Percentiles rank a stretch among this genome's conserved stretches.
Conservation (phyloP, 2,888 invertebrate genomes). For the Thereva nobilitata region DNA sequence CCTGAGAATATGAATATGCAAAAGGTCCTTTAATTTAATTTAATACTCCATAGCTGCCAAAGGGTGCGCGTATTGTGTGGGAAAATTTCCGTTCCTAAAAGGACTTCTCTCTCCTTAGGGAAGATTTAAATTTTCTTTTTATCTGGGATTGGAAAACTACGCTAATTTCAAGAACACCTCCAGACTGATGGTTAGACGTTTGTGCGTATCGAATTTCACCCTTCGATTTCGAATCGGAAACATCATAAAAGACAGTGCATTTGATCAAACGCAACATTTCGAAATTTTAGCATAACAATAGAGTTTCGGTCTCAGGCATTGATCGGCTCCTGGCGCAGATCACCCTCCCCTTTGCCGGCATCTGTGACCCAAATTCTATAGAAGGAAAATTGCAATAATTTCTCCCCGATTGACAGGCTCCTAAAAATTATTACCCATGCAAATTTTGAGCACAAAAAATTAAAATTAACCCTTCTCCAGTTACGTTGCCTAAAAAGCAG, state of each 20-base stretch:
- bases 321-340: constrained; percentile 5
- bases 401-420: constrained; percentile 19
- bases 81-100: no score
- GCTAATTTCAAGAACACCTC: background rate
- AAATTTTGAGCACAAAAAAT: constrained; percentile 35
- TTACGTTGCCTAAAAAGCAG: constrained; percentile 7
- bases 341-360: constrained; percentile 21
- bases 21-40: no score
- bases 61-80: no score
- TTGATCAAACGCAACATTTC: background rate
- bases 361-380: constrained; percentile 32
- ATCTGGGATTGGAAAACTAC: no score
- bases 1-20: no score
- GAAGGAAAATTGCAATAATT: constrained; percentile 23
- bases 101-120: no score
- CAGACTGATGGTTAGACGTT: no score
- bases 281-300: background rate
- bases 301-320: background rate
- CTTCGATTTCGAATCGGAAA: constrained; percentile 13
- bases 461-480: constrained; percentile 36
- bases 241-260: constrained; percentile 13
- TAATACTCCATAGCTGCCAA: no score
- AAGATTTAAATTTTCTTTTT: no score
- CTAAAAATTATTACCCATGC: constrained; percentile 42
- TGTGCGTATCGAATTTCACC: constrained; percentile 21